Evolutionary conservation across 1,140 invertebrate genomes (phyloP).

Genomic region (Bombus superbus): DNA sequence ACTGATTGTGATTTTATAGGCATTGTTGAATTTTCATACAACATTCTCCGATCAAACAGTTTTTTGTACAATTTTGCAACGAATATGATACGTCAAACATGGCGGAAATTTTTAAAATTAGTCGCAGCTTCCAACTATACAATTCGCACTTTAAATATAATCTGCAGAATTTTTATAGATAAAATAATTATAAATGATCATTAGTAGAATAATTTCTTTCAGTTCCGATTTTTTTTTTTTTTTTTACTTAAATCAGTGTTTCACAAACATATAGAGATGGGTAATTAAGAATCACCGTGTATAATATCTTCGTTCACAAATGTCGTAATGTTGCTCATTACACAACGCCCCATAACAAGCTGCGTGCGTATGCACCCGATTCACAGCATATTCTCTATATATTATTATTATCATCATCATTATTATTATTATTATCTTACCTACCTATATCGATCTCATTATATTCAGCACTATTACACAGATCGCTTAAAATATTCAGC

Average conservation of each 20-base stretch:
- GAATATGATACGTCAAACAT: background rate
- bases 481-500: slow-evolving; percentile 71
- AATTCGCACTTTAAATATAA: background rate
- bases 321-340: background rate
- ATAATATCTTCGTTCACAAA: background rate
- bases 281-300: background rate
- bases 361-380: slow-evolving; percentile 46
- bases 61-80: background rate
- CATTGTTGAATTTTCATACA: background rate
- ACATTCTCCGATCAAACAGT: background rate
- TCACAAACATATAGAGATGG: background rate
- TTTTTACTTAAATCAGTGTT: too few species aligned
- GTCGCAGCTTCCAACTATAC: background rate
- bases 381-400: slow-evolving; percentile 70
- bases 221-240: too few species aligned
- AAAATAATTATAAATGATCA: too few species aligned
- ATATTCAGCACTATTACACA: slow-evolving; percentile 65
- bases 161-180: too few species aligned
- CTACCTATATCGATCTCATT: slow-evolving; percentile 67
- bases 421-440: slow-evolving; percentile 53
- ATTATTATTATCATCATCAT: slow-evolving; percentile 51
- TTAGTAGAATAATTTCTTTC: background rate
- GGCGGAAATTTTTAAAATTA: background rate
- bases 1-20: background rate
- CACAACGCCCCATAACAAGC: slow-evolving; percentile 44